phyloP scores from a whole-genome alignment of 2,113 vertebrate genomes.

The Candoia aspera region DNA sequence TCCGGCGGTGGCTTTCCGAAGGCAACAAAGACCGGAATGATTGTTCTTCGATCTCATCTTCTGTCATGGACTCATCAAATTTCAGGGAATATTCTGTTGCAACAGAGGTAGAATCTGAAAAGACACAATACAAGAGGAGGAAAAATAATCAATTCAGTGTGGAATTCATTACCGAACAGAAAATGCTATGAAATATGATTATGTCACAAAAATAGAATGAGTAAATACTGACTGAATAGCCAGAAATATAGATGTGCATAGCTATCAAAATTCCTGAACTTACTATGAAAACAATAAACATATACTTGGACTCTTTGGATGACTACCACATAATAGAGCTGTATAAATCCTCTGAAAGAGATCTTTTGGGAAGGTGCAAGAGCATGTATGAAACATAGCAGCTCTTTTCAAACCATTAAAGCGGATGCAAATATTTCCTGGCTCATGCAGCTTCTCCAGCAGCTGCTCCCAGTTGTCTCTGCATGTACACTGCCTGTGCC shows the following conservation, averaged over 20 bases:
- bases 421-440: too few species aligned
- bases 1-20: conserved; percentile 91
- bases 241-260: neutral
- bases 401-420: too few species aligned
- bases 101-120: conserved; percentile 82
- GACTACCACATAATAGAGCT: neutral
- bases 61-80: conserved; percentile 94
- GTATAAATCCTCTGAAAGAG: neutral
- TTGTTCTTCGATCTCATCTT: conserved; percentile 93
- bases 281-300: neutral
- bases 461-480: too few species aligned
- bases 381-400: neutral
- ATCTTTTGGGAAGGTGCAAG: neutral
- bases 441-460: too few species aligned
- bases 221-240: neutral
- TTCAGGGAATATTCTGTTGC: conserved; percentile 91
- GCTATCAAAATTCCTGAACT: neutral
- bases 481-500: too few species aligned
- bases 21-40: conserved; percentile 93
- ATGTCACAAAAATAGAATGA: neutral
- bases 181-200: neutral
- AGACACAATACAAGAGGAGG: conserved; percentile 7
- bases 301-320: neutral
- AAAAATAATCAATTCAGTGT: conserved; percentile 11
- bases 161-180: conserved; percentile 6